A percentile compares a stretch with the other conserved stretches of the same genome.
Conservation (phyloP, 1,140 invertebrate genomes). For the Drosophila eugracilis region DNA sequence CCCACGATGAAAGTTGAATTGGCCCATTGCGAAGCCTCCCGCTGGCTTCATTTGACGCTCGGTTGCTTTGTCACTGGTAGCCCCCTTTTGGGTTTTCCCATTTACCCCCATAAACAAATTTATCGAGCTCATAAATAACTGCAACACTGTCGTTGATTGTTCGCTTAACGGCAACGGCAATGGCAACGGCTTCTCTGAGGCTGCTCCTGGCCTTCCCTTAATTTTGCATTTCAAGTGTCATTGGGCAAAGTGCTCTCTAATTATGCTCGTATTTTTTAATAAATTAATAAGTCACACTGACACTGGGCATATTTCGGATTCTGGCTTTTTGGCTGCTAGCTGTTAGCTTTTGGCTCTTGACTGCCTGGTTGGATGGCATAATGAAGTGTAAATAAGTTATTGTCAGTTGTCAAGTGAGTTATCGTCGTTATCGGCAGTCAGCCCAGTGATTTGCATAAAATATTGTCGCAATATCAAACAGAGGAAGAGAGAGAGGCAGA, state of each 20-base stretch:
- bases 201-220: background rate
- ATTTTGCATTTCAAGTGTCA: slow-evolving; percentile 80
- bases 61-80: slow-evolving; percentile 36
- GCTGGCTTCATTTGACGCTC: slow-evolving; percentile 78
- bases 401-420: slow-evolving; percentile 82
- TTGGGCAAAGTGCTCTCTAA: slow-evolving; percentile 81
- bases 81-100: background rate
- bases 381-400: slow-evolving; percentile 84
- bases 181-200: background rate
- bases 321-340: background rate
- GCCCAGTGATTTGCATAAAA: slow-evolving; percentile 80
- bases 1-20: slow-evolving; percentile 56
- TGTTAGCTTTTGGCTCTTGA: background rate
- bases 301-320: slow-evolving; percentile 67
- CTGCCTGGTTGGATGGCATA: slow-evolving; percentile 46
- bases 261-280: slow-evolving; percentile 81
- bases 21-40: slow-evolving; percentile 53
- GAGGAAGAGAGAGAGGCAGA: background rate
- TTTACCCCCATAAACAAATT: slow-evolving; percentile 78
- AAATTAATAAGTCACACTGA: slow-evolving; percentile 81
- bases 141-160: slow-evolving; percentile 81
- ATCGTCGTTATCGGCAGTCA: slow-evolving; percentile 70
- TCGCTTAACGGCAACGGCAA: slow-evolving; percentile 60
- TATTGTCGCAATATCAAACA: slow-evolving; percentile 66
- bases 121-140: slow-evolving; percentile 84